These are phyloP conservation scores for Cryptocephalus moraei DNA, from an alignment of 2,888 invertebrate species.

Conservation along the genomic window DNA sequence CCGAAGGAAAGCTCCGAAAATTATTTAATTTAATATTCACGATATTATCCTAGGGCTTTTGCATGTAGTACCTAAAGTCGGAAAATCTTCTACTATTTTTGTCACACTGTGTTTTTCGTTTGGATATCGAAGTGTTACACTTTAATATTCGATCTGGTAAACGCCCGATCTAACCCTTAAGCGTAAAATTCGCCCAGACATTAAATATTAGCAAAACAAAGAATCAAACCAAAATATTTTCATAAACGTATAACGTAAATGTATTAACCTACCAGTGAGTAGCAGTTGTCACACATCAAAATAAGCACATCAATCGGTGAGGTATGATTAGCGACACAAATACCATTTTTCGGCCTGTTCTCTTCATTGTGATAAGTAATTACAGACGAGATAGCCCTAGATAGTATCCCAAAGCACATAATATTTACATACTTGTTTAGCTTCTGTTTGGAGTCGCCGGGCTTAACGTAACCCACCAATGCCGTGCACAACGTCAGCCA, in stretches of 20 bases:
- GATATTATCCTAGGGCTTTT: too few relatives aligned
- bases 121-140: too few relatives aligned
- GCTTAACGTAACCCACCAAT: constrained; percentile 73
- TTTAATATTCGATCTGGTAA: too few relatives aligned
- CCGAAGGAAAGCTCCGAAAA: too few relatives aligned
- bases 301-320: constrained; percentile 97
- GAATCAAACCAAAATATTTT: neutral
- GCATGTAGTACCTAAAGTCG: too few relatives aligned
- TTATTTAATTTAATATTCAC: too few relatives aligned
- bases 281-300: constrained; percentile 93
- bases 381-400: constrained; percentile 83
- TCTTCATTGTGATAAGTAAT: constrained; percentile 79
- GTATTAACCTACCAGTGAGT: constrained; percentile 77
- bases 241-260: neutral
- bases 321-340: constrained; percentile 99
- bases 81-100: too few relatives aligned
- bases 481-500: constrained; percentile 82
- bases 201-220: neutral
- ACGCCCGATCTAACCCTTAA: too few relatives aligned
- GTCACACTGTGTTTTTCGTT: too few relatives aligned
- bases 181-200: too few relatives aligned
- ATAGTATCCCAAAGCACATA: constrained; percentile 87
- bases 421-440: constrained; percentile 73
- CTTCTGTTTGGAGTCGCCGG: constrained; percentile 65
- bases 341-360: constrained; percentile 71